Conservation (phyloP, 2,888 invertebrate species). For the Galeopsomyia nigrocyanea region DNA sequence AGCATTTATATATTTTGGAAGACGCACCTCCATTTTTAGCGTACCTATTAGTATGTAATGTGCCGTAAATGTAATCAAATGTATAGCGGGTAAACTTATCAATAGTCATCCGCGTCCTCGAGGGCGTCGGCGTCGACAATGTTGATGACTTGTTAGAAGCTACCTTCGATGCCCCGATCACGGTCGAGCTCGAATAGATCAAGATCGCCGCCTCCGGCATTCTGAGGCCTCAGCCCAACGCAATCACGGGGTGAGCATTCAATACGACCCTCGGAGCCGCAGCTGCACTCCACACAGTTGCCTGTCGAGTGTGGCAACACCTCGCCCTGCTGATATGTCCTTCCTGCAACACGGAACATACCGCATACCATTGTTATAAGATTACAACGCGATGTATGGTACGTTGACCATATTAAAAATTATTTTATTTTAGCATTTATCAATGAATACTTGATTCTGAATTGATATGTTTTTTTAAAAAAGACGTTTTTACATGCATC, state of each 20-base stretch:
- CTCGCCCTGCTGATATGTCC: slow-evolving; percentile 76
- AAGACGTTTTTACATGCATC: too few species aligned
- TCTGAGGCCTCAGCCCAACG: slow-evolving; percentile 60
- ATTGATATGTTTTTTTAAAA: too few species aligned
- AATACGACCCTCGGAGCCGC: slow-evolving; percentile 72
- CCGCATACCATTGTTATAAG: too few species aligned
- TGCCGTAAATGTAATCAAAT: too few species aligned
- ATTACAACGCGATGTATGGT: too few species aligned
- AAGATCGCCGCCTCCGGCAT: slow-evolving; percentile 57
- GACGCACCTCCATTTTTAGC: background rate
- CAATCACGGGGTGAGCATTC: slow-evolving; percentile 65
- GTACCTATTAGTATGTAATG: too few species aligned
- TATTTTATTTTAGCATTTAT: too few species aligned
- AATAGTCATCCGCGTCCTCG: slow-evolving; percentile 4
- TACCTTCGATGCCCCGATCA: slow-evolving; percentile 60
- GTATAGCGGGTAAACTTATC: too few species aligned
- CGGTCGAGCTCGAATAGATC: slow-evolving; percentile 60
- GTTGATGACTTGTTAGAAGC: slow-evolving; percentile 54
- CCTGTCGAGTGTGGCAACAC: slow-evolving; percentile 78
- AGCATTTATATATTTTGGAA: background rate
- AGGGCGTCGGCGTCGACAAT: background rate
- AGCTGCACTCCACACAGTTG: slow-evolving; percentile 79
- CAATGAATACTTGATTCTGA: too few species aligned
- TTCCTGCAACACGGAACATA: slow-evolving; percentile 68
- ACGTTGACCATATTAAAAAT: too few species aligned